Conservation (phyloP, 1,140 invertebrate species). For the Archivesica marissinica region DNA sequence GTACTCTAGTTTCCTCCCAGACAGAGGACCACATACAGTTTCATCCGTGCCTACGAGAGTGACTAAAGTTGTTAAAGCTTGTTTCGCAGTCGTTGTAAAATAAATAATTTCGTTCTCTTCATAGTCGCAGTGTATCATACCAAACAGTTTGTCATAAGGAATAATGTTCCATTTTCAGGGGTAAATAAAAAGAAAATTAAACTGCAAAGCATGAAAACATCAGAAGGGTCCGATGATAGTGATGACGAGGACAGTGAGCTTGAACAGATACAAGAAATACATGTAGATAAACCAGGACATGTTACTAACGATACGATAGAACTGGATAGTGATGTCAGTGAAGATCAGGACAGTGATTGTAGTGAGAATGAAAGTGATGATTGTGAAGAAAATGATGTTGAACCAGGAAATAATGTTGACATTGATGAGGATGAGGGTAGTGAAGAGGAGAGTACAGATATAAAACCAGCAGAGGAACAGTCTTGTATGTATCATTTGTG, state of each 20-base stretch:
- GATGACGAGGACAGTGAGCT: slow-evolving; percentile 40
- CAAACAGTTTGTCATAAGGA: not conserved
- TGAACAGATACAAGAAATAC: not conserved
- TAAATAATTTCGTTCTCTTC: not conserved
- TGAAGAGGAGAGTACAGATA: slow-evolving; percentile 42
- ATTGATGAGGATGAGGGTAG: slow-evolving; percentile 83
- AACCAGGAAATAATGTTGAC: slow-evolving; percentile 75
- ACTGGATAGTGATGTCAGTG: not conserved
- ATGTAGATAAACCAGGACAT: not conserved
- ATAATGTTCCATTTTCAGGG: not conserved
- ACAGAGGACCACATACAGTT: too few relatives aligned
- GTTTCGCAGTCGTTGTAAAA: too few relatives aligned
- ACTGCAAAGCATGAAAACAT: not conserved
- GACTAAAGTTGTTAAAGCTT: not conserved
- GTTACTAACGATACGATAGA: not conserved
- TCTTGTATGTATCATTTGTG: slow-evolving; percentile 37
- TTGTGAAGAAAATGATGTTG: slow-evolving; percentile 74
- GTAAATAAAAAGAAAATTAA: slow-evolving; percentile 18
- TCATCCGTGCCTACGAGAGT: not conserved
- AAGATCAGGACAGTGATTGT: slow-evolving; percentile 20
- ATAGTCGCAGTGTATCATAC: not conserved
- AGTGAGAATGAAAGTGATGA: slow-evolving; percentile 84
- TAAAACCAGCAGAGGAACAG: slow-evolving; percentile 40
- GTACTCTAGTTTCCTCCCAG: too few relatives aligned
- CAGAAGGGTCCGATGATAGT: slow-evolving; percentile 5